phyloP scores from a whole-genome alignment of 64 coral and sea anemone genomes.

The Stichodactyla mertensii region DNA sequence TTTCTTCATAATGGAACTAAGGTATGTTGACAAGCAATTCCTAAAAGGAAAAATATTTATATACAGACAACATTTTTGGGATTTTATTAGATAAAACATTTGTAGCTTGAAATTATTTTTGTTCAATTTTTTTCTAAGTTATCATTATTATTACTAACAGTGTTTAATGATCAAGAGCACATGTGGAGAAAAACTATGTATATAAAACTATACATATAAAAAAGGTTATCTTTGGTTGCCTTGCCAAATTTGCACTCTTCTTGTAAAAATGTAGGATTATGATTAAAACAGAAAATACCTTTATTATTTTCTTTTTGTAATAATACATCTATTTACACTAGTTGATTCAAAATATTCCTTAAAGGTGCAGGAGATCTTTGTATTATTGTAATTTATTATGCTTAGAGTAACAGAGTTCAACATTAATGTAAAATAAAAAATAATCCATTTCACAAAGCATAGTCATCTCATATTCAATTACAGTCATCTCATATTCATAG shows the following conservation, averaged over 20 bases:
- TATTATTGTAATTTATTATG: no score
- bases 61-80: not conserved
- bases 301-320: not conserved
- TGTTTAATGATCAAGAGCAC: not conserved
- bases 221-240: not conserved
- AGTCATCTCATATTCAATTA: no score
- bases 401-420: no score
- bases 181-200: not conserved
- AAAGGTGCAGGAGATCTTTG: no score
- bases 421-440: no score
- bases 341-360: no score
- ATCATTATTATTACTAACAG: not conserved
- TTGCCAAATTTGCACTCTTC: not conserved
- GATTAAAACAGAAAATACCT: not conserved
- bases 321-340: no score
- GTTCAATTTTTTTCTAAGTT: not conserved
- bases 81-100: not conserved
- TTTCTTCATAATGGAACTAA: not conserved
- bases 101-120: not conserved
- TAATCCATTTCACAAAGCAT: no score
- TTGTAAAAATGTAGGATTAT: not conserved
- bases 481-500: no score
- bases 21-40: not conserved
- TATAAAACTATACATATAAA: not conserved
- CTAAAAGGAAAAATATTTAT: not conserved